Percentiles rank a stretch among this genome's conserved stretches.
Conservation (phyloP, 2,888 invertebrate species). For the Teleiodes luculella region DNA sequence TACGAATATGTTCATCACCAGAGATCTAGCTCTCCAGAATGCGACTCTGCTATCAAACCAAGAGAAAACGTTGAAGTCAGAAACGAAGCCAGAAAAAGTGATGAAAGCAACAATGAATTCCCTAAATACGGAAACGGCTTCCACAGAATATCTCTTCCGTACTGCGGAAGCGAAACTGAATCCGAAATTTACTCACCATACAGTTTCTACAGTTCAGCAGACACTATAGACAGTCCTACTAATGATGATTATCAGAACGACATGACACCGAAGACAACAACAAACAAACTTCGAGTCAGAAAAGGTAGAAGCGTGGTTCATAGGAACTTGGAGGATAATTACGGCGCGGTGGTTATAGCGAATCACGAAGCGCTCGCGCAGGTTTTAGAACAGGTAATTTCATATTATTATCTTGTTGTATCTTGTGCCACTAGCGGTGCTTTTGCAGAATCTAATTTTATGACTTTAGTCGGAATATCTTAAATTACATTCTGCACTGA, state of each 20-base stretch:
- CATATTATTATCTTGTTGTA: conserved; percentile 27
- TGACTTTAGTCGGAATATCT: conserved; percentile 2
- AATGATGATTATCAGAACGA: conserved; percentile 69
- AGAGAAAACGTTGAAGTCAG: conserved; percentile 46
- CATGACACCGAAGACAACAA: conserved; percentile 68
- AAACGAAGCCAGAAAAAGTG: conserved; percentile 49
- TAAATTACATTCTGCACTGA: neutral
- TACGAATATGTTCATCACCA: conserved; percentile 82
- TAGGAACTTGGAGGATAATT: conserved; percentile 92
- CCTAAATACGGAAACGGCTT: conserved; percentile 79
- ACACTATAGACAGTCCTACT: conserved; percentile 69
- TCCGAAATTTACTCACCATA: conserved; percentile 91
- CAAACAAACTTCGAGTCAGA: conserved; percentile 84
- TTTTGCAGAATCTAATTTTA: conserved; percentile 3
- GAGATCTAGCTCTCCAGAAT: conserved; percentile 83
- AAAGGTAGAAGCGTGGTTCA: conserved; percentile 91
- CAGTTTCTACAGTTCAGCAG: conserved; percentile 84
- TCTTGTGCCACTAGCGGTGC: conserved; percentile 6
- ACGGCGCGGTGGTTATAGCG: conserved; percentile 92
- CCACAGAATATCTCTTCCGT: conserved; percentile 84
- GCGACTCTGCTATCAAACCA: conserved; percentile 78
- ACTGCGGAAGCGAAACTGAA: conserved; percentile 90
- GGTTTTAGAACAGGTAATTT: conserved; percentile 89
- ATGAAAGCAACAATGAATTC: conserved; percentile 66
- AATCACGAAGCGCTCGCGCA: conserved; percentile 94